Percentiles rank a stretch among this genome's conserved stretches.
phyloP scores from a whole-genome alignment of 2,797 vertebrate species.

The Malurus leucopterus region DNA sequence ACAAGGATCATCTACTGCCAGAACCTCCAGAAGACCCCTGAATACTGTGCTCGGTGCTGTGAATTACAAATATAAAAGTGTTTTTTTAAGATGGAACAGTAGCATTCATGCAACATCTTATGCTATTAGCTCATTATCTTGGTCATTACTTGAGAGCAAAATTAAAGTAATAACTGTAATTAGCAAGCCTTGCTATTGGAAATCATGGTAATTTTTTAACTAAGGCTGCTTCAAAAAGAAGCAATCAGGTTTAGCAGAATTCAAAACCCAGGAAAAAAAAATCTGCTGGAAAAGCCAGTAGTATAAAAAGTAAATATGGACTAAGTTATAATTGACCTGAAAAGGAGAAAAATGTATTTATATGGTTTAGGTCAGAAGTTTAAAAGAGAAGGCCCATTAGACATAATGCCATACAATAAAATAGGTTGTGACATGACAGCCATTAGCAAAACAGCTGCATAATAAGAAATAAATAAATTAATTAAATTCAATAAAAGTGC shows the following conservation, averaged over 20 bases:
- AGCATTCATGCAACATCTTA: neutral
- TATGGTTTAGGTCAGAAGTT: neutral
- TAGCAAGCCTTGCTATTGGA: neutral
- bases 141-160: neutral
- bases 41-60: neutral
- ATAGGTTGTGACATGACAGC: constrained; percentile 10
- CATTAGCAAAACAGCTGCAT: constrained; percentile 39
- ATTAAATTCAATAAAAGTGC: neutral
- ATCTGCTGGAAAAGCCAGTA: neutral
- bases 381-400: constrained; percentile 22
- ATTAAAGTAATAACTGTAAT: neutral
- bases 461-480: constrained; percentile 5
- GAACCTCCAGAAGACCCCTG: neutral
- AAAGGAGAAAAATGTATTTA: constrained; percentile 15
- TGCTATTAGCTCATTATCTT: neutral
- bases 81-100: neutral
- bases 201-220: neutral
- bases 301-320: neutral
- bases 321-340: neutral
- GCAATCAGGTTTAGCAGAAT: neutral
- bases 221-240: neutral
- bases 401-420: constrained; percentile 21
- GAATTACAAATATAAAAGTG: neutral
- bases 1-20: neutral
- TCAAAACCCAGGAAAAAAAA: neutral